phyloP scores from a whole-genome alignment of 2,113 vertebrate genomes.

The Castor canadensis region DNA sequence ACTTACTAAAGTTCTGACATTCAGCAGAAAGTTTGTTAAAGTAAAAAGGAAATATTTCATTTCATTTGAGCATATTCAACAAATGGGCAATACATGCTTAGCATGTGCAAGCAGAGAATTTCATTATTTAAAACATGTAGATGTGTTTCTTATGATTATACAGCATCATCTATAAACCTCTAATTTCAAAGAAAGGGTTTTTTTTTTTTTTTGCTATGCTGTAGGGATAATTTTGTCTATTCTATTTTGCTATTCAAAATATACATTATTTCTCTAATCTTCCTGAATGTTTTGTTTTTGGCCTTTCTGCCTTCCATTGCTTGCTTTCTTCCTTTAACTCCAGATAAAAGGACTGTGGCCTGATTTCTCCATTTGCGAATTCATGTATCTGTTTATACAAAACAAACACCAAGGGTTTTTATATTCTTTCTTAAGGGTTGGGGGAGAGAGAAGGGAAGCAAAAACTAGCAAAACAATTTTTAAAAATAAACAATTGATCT shows the following conservation, averaged over 20 bases:
- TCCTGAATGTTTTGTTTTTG: conserved; percentile 7
- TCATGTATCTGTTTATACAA: background rate
- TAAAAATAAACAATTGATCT: background rate
- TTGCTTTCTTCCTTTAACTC: conserved; percentile 13
- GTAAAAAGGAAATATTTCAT: background rate
- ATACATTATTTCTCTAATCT: conserved; percentile 18
- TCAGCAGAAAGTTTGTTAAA: background rate
- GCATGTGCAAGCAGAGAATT: background rate
- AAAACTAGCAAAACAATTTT: background rate
- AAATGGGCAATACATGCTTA: background rate
- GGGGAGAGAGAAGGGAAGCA: background rate
- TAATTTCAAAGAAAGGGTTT: conserved; percentile 2
- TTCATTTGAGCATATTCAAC: background rate
- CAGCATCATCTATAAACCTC: background rate
- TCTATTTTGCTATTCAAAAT: background rate
- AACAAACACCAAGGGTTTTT: conserved; percentile 15
- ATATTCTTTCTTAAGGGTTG: background rate
- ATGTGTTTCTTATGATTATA: background rate
- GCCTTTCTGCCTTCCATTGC: background rate
- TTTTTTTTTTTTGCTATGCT: background rate
- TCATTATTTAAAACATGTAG: background rate
- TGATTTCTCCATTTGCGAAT: conserved; percentile 19
- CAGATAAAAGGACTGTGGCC: background rate
- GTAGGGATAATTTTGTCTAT: background rate
- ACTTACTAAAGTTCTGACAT: background rate